Evolutionary conservation across 2,113 vertebrate genomes (phyloP).

Genomic region (Strix aluco): DNA sequence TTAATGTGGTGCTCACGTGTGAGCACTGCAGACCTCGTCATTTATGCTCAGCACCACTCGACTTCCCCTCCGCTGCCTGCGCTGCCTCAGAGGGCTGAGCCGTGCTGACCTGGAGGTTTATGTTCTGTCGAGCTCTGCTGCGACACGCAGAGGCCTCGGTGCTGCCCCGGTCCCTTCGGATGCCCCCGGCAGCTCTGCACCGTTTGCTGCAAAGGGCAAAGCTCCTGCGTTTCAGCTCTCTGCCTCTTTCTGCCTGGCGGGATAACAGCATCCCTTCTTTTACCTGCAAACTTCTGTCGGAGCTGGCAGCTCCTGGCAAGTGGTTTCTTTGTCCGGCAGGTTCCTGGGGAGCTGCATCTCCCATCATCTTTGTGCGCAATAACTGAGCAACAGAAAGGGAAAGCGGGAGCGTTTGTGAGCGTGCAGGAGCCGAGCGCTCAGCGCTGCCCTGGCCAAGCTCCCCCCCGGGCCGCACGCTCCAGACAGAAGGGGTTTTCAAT

Average conservation of each 20-base stretch:
- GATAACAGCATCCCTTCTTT: not conserved
- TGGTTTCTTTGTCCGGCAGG: not conserved
- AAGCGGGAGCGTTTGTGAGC: fast-evolving
- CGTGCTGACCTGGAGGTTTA: not conserved
- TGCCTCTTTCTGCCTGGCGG: not conserved
- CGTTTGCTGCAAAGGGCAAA: not conserved
- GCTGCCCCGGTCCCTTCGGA: not conserved
- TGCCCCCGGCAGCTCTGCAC: not conserved
- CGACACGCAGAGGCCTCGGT: not conserved
- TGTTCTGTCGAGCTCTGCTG: not conserved
- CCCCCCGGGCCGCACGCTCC: not conserved
- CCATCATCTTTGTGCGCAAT: not conserved
- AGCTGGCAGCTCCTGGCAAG: not conserved
- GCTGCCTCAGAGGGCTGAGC: not conserved
- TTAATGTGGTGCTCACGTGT: fast-evolving
- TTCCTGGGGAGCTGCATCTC: not conserved
- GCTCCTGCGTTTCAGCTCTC: too few species aligned
- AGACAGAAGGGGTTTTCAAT: not conserved
- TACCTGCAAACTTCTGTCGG: not conserved
- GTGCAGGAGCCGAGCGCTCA: fast-evolving
- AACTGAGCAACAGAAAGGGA: not conserved
- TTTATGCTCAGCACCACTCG: not conserved
- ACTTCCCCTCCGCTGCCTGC: fast-evolving
- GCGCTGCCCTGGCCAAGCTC: not conserved
- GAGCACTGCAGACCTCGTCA: not conserved